Conservation (phyloP, 1,140 invertebrate genomes). For the Conus ventricosus region DNA sequence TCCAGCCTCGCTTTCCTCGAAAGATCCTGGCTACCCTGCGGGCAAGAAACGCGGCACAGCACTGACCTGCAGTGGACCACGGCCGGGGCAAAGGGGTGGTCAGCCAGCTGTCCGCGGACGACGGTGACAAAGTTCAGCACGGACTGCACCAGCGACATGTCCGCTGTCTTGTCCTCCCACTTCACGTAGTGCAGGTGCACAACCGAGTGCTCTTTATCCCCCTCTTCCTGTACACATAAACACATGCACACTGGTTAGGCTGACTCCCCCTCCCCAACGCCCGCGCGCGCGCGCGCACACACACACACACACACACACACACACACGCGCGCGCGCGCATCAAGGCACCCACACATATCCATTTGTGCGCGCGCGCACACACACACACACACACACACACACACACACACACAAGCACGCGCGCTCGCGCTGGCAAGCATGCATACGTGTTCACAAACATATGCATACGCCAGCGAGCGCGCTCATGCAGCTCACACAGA, state of each 20-base stretch:
- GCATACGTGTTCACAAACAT: too few relatives aligned
- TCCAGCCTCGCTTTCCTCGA: too few relatives aligned
- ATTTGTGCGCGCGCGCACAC: background rate
- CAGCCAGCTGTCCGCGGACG: background rate
- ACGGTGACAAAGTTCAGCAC: background rate
- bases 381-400: background rate
- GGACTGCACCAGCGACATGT: background rate
- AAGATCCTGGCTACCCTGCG: too few relatives aligned
- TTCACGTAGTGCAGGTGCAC: conserved; percentile 19
- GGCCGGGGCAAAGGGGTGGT: background rate
- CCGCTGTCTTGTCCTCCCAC: conserved; percentile 28
- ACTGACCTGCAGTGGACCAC: conserved; percentile 25
- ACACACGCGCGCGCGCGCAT: too few relatives aligned
- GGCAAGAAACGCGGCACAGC: too few relatives aligned
- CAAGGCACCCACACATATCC: too few relatives aligned
- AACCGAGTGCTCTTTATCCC: background rate
- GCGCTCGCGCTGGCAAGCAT: too few relatives aligned
- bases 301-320: background rate
- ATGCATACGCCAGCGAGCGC: too few relatives aligned
- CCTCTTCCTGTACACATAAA: background rate
- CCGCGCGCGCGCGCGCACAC: too few relatives aligned
- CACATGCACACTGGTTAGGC: background rate
- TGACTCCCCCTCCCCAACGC: background rate
- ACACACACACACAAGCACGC: too few relatives aligned
- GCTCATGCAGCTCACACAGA: too few relatives aligned